phyloP scores from a whole-genome alignment of 2,797 vertebrate genomes.

The Macropodus opercularis region DNA sequence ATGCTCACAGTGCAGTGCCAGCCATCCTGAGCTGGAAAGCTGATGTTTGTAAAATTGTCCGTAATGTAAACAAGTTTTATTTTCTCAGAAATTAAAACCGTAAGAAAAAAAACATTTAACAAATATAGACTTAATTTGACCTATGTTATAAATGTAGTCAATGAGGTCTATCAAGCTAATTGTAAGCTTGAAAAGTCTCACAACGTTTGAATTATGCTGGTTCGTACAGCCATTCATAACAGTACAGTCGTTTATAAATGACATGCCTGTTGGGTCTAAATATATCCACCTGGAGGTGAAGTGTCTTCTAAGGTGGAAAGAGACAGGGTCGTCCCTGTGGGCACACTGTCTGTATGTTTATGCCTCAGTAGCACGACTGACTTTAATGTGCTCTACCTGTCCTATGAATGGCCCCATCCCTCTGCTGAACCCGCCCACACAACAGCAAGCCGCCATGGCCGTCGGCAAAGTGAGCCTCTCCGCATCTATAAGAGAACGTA shows the following conservation, averaged over 20 bases:
- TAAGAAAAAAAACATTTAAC: too few species aligned
- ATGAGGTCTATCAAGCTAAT: not conserved
- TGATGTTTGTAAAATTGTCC: too few species aligned
- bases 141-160: too few species aligned
- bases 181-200: not conserved
- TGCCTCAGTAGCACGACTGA: conserved; percentile 52
- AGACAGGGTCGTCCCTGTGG: conserved; percentile 52
- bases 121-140: not conserved
- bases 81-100: too few species aligned
- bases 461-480: conserved; percentile 60
- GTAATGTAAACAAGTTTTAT: too few species aligned
- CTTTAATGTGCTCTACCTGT: conserved; percentile 66
- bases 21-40: too few species aligned
- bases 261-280: conserved; percentile 52
- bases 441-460: conserved; percentile 62
- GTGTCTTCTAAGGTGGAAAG: conserved; percentile 55
- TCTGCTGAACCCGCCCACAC: conserved; percentile 63
- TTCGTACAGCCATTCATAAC: conserved; percentile 41
- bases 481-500: conserved; percentile 28
- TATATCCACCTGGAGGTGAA: conserved; percentile 56
- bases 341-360: conserved; percentile 55
- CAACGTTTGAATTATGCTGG: conserved; percentile 2
- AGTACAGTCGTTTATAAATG: conserved; percentile 27
- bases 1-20: too few species aligned
- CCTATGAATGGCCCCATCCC: conserved; percentile 55